Conservation (phyloP, 1,140 invertebrate genomes). For the Triops cancriformis region DNA sequence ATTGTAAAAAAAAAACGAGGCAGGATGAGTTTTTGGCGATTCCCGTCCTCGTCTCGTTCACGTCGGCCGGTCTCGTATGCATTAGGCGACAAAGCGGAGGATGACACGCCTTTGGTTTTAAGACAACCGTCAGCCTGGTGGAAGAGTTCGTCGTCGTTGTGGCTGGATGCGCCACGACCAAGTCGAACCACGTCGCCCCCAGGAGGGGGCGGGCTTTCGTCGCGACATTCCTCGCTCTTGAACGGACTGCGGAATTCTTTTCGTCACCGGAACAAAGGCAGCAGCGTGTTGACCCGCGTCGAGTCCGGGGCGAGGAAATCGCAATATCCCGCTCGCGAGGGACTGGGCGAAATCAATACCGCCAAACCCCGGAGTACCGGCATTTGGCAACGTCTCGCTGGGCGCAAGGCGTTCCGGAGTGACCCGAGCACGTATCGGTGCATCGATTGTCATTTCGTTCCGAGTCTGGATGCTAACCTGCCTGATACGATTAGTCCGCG, state of each 20-base stretch:
- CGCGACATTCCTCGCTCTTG: not conserved
- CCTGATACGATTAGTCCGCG: not conserved
- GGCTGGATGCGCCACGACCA: not conserved
- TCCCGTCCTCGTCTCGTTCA: not conserved
- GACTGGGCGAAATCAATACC: not conserved
- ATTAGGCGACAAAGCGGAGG: not conserved
- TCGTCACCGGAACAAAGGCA: not conserved
- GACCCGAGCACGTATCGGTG: not conserved
- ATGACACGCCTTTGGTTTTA: conserved; percentile 13
- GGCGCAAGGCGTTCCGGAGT: not conserved
- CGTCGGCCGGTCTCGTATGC: not conserved
- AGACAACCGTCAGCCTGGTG: not conserved
- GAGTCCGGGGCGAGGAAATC: not conserved
- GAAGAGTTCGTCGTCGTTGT: conserved; percentile 9
- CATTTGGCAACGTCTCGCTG: not conserved
- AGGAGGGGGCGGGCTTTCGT: not conserved
- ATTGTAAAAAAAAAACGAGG: not conserved
- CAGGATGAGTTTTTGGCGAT: not conserved
- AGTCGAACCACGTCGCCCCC: not conserved
- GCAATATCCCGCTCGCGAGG: not conserved
- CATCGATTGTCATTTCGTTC: not conserved
- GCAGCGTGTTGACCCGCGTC: not conserved
- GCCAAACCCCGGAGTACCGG: not conserved
- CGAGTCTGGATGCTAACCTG: not conserved
- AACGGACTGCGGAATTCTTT: not conserved